Evolutionary conservation across 2,888 invertebrate genomes (phyloP), one percentile per base, ranked within the genome.

Genomic region (Glyphotaelius pellucidus): DNA sequence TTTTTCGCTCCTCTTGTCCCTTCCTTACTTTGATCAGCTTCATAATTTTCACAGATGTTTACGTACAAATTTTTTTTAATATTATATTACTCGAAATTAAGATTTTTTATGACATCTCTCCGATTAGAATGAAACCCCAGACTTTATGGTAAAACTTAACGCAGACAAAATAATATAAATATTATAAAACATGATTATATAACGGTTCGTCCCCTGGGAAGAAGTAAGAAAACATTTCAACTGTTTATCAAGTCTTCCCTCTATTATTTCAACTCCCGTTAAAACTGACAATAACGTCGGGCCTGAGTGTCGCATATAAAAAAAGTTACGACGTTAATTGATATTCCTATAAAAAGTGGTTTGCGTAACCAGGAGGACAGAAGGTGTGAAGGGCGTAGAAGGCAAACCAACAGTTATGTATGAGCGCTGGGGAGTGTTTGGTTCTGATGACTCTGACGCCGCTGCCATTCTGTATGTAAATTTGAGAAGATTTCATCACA

Each of bases 401-500:
- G 67, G 67, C 67, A n/a, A 67, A 67, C 67, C 67, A 67, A 67
- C 67, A 67, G 67, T 67, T 67, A 67, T 25, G 67, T 67, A 42
- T 90, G 86, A 79, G 42, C 90, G 42, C 90, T 80, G 67, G 90
- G 90, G 87, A 91, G 83, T 79, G 86, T 86, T 91, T 87, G 86
- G 38, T 79, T 80, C 35, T 86, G 86, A 90, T 86, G 42, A 89
- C 88, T 86, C 38, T 81, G 89, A 79, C 85, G 67, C 90, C 86
- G 90, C 89, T 91, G 87, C 91, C 90, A 91, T 93, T 90, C 93
- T 91, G 88, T 93, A 93, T 93, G 92, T 93, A 93, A 93, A 93
- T 93, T 92, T 91, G 88, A 88, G 90, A 92, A 93, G 93, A 92
- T 92, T 93, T 93, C 93, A 93, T 93, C 92, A 93, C 93, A 92